These are phyloP conservation scores for Laodelphax striatellus DNA, from an alignment of 1,140 invertebrate genomes.

Conservation along the genomic window DNA sequence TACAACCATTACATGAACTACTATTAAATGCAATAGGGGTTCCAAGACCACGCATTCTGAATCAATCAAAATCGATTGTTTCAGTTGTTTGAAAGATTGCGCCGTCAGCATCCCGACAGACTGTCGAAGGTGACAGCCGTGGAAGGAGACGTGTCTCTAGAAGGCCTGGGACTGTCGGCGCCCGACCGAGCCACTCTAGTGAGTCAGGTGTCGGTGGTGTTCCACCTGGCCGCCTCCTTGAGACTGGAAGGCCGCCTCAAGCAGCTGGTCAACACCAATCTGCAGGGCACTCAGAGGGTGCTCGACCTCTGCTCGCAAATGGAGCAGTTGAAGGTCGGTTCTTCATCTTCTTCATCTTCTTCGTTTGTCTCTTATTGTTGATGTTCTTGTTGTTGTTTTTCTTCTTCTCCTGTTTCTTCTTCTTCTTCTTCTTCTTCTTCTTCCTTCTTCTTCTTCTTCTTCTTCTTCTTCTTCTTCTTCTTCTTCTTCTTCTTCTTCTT, in stretches of 20 bases:
- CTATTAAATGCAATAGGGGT: too few relatives aligned
- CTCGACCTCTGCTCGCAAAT: constrained; percentile 52
- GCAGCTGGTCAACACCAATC: constrained; percentile 60
- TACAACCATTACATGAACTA: too few relatives aligned
- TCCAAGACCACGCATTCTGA: too few relatives aligned
- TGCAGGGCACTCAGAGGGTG: constrained; percentile 49
- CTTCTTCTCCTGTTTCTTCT: too few relatives aligned
- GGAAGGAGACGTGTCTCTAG: constrained; percentile 49
- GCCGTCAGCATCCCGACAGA: constrained; percentile 46
- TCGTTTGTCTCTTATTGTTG: too few relatives aligned
- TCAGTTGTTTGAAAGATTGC: constrained; percentile 58
- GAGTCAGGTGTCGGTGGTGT: constrained; percentile 68
- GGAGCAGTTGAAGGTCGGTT: constrained; percentile 41
- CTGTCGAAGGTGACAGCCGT: constrained; percentile 65
- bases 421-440: too few relatives aligned
- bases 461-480: too few relatives aligned
- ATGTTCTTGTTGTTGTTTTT: too few relatives aligned
- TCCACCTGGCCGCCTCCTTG: constrained; percentile 84
- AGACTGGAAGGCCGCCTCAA: constrained; percentile 57
- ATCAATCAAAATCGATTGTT: too few relatives aligned
- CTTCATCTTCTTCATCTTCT: too few relatives aligned
- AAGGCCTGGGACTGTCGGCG: constrained; percentile 49
- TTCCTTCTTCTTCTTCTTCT: too few relatives aligned
- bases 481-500: too few relatives aligned
- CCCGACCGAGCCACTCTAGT: constrained; percentile 40